Base-by-base conservation (phyloP, 2,888 invertebrate species). In the Sclerodermus sp. region DNA sequence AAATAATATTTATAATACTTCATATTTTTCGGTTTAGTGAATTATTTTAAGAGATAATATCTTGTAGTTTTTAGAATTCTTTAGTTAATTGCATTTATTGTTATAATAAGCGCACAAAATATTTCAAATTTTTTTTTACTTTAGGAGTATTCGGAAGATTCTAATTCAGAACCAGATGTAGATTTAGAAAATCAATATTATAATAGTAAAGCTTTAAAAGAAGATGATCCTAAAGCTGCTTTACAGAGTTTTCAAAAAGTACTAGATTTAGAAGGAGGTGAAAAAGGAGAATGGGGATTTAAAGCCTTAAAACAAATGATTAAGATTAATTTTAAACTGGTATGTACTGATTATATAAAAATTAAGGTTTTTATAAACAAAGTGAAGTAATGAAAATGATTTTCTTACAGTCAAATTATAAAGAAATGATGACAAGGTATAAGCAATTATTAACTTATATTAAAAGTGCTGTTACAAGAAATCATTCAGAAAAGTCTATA, bases 231-330 rank as follows among this genome's bases (percentile, higher is more conserved):
- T 0, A 86, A 88, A 67, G 89, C 88, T 9, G 98, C 99, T 0
- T 80, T 99, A 53, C 86, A 90, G 56, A 96, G 95, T 64, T 99
- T 99, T 80, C 92, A 93, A 75, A 91, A 94, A 80, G 98, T 99
- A 9, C 80, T 99, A 58, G 97, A 98, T 73, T 81, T 99, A 54
- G 99, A 99, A 80, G 93, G 92, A 36, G 95, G 93, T 0, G 97
- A 98, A 64, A 99, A 99, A 79, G 98, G 98, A 47, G 99, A 99
- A 83, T 99, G 99, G 99, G 99, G 99, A 0, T 99, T 99, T 78
- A 99, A 98, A 79, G 98, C 99, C 0, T 84, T 99, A 13, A 99
- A 99, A 78, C 99, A 99, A 80, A 99, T 99, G 98, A 97, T 99
- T 42, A 99, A 99, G 82, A 98, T 99, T 54, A 96, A 97, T 79